A percentile compares a stretch with the other conserved stretches of the same genome.
phyloP scores from a whole-genome alignment of 35 echinoderm and acorn worm species.

The Hemicentrotus pulcherrimus region DNA sequence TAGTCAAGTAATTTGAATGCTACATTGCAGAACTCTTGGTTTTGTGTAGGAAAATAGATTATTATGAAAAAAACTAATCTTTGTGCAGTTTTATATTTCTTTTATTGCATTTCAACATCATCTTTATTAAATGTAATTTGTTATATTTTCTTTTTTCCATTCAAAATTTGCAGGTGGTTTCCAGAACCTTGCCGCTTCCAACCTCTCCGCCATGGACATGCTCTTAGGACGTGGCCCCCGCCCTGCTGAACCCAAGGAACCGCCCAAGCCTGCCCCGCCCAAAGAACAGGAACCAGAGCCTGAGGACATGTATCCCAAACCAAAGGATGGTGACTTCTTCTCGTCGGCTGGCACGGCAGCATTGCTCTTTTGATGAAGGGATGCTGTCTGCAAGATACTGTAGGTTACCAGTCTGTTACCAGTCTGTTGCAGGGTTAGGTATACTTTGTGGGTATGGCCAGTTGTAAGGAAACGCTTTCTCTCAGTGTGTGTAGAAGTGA shows the following conservation, averaged over 20 bases:
- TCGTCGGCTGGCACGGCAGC: conserved; percentile 21
- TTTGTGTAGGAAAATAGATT: too few relatives aligned
- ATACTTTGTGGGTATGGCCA: background rate
- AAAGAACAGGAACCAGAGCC: background rate
- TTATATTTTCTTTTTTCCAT: too few relatives aligned
- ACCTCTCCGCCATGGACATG: background rate
- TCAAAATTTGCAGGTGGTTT: background rate
- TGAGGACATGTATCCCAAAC: background rate
- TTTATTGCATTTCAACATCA: too few relatives aligned
- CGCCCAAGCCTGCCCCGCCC: background rate
- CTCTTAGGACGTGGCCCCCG: conserved; percentile 5
- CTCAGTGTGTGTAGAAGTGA: background rate
- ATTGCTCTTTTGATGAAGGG: conserved; percentile 31
- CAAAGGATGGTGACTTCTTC: conserved; percentile 20
- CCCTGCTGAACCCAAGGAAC: conserved; percentile 4
- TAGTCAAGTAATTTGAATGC: too few relatives aligned
- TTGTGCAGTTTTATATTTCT: too few relatives aligned
- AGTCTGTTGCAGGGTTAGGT: background rate
- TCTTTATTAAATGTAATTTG: too few relatives aligned
- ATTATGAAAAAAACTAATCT: too few relatives aligned
- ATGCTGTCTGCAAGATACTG: background rate
- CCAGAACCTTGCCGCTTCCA: background rate
- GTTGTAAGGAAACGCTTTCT: background rate
- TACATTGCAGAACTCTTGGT: too few relatives aligned
- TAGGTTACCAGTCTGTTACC: background rate